Evolutionary conservation across 2,888 invertebrate species (phyloP), one percentile per base, ranked within the genome.

Genomic region (Melanargia galathea): DNA sequence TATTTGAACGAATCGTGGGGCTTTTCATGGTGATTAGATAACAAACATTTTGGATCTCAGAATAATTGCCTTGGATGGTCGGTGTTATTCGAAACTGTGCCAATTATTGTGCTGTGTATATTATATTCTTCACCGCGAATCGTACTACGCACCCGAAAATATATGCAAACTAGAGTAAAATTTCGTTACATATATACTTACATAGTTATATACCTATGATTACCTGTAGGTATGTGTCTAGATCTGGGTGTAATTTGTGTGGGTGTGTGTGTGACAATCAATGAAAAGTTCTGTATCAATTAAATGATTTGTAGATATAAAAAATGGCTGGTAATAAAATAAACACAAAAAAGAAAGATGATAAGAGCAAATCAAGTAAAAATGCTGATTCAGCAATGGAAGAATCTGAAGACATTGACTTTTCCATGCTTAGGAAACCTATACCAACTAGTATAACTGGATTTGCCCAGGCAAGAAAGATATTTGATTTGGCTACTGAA

Each of bases 401-500:
- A 70, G 87, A 89, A 63, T 66, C 70, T 75, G 90, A 89, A 69
- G 87, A 90, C 49, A 79, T 86, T 70, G 93, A 94, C 77, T 91
- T 92, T 75, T 91, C 93, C 73, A 73, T 93, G 66, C 84, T 94
- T 43, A 89, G 93, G 72, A 94, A 94, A 78, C 95, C 96, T 18
- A 92, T 96, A 73, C 90, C 92, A 65, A 95, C 94, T 62, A 95
- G 94, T 81, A 86, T 95, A 60, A 93, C 93, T 69, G 95, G 95
- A 56, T 92, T 96, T 77, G 90, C 92, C 62, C 95, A 96, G 81
- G 94, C 95, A 13, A 90, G 94, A 46, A 93, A 94, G 75, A 93
- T 96, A 65, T 94, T 94, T 78, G 94, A 96, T 76, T 93, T 93
- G 74, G 96, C 95, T 58, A 96, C 95, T 71, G 93, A 93, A 73